Evolutionary conservation across 1,140 invertebrate species (phyloP), one percentile per base, ranked within the genome.

Genomic region (Triops longicaudatus): DNA sequence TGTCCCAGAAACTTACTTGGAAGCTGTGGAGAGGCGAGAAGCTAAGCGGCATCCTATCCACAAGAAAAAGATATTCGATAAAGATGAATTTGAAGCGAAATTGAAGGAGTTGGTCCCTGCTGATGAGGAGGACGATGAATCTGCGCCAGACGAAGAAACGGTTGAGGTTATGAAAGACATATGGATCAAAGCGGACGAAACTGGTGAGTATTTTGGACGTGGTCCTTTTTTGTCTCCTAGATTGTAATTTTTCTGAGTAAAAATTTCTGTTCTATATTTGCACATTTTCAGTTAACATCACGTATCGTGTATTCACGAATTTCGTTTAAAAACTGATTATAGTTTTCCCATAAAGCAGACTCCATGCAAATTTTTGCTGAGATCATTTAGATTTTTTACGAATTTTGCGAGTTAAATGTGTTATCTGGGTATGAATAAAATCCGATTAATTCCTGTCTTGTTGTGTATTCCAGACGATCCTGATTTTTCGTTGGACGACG

Each of bases 131-230:
- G 77, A 79, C 0, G 84, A 87, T 4, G 86, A 87, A 50, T 80
- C 84, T 27, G 81, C 83, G 10, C 88, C 89, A 0, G 90, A 92
- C 82, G 91, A 92, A 77, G 88, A 91, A 75, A 90, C 91, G 78
- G 82, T 92, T 11, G 90, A 92, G 84, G 91, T 88, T 42, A 84
- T 93, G 0, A 91, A 92, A 85, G 91, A 93, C 80, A 92, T 93
- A 80, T 93, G 91, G 90, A 79, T 91, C 28, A 93, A 93, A 85
- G 91, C 91, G 78, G 91, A 91, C 77, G 91, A 92, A 85, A 91
- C 92, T 83, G 90, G 87, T 88, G 83, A 84, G 81, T 81, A 76
- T 76, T 41, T 79, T 79, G 22, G 9, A 37, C 31, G 42, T 26
- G 14, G 12, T 44, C 26, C 26, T 77, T 63, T 4, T 5, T 6